Conservation (phyloP, 2,888 invertebrate species). For the Tetragnatha montana region DNA sequence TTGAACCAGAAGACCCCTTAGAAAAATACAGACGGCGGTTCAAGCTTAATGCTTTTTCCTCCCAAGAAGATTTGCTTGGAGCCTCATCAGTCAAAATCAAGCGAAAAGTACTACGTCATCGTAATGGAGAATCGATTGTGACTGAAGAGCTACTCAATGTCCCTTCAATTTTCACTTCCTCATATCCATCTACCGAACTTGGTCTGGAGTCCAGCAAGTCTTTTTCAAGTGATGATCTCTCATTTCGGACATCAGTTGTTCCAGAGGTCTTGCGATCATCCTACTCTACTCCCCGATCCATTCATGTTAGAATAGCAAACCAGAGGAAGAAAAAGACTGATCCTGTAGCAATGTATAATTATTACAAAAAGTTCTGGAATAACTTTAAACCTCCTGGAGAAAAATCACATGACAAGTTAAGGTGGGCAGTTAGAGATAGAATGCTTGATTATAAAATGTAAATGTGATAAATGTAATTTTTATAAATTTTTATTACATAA, state of each 20-base stretch:
- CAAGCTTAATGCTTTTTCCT: neutral
- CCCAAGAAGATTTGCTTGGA: neutral
- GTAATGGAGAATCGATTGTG: constrained; percentile 47
- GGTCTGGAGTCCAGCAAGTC: constrained; percentile 12
- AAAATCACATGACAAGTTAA: constrained; percentile 55
- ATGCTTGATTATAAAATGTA: constrained; percentile 58
- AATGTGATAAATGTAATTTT: too few relatives aligned
- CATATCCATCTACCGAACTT: constrained; percentile 40
- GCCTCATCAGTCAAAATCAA: constrained; percentile 39
- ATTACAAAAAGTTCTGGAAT: constrained; percentile 64
- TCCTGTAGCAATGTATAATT: constrained; percentile 63
- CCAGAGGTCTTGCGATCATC: constrained; percentile 48
- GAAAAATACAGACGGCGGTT: constrained; percentile 6
- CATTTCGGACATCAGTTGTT: constrained; percentile 34
- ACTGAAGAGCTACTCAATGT: constrained; percentile 54
- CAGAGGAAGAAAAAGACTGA: constrained; percentile 58
- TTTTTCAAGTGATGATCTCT: constrained; percentile 57
- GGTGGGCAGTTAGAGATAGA: constrained; percentile 64
- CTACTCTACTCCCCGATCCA: constrained; percentile 30
- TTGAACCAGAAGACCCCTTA: neutral
- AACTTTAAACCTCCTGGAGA: constrained; percentile 60
- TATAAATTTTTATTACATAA: too few relatives aligned
- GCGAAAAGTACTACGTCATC: constrained; percentile 47
- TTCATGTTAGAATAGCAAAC: neutral
- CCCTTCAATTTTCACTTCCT: constrained; percentile 52